Base-by-base conservation (phyloP, 1,140 invertebrate species). In the Cydia pomonella region DNA sequence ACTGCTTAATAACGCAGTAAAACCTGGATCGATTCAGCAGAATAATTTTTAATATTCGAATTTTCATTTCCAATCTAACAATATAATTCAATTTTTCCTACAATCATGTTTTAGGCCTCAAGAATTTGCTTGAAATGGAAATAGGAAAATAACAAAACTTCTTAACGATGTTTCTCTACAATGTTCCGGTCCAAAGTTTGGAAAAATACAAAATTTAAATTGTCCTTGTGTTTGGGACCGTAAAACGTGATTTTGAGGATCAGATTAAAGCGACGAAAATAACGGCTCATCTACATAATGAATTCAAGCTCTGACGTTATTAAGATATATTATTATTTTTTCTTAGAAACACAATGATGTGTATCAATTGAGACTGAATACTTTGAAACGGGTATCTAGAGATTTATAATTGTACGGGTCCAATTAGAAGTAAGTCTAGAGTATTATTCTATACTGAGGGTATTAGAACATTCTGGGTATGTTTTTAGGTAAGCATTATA, bases 141-240 rank as follows among this genome's bases (percentile, higher is more conserved):
- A 66, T 66, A 29, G 27, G 63, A 16, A 66, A 33, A 66, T 66
- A 66, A 33, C 27, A 27, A 66, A 66, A 66, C 25, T 66, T 66
- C 27, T n/a, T 66, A 66, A 66, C 27, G 27, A 66, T 5, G 63
- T 66, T 66, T 13, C 13, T 27, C 63, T 66, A 66, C 21, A 64
- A 27, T 16, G 63, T 16, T 29, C 29, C 27, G 13, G 63, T 29
- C 63, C 63, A 16, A 63, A 66, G 63, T 66, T 66, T 29, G 63
- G 25, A 66, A 66, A 66, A 66, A 66, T 66, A 63, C 62, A 66
- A 66, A 66, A 66, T 66, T 16, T 66, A 66, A 66, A 66, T 66
- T 66, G 63, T 66, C 63, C 12, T 29, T 29, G 63, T 66, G 63
- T 29, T 29, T n/a, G 25, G 25, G 63, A 66, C 25, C 63, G 63